Base-by-base conservation (phyloP, 2,888 invertebrate genomes). In the Drosophila colorata region DNA sequence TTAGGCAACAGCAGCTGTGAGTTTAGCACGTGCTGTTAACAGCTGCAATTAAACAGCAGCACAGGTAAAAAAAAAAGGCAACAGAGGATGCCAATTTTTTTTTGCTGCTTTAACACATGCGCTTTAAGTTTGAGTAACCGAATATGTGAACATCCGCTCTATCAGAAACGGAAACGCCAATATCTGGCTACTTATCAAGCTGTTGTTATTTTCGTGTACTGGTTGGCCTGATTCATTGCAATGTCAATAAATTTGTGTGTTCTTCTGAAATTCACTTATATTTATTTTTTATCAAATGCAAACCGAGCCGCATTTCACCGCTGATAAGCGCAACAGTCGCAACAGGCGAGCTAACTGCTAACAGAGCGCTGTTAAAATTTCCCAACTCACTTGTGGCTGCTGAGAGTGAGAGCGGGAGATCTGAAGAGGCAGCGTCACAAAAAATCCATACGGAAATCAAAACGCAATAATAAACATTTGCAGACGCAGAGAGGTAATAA, bases 381-480 rank as follows among this genome's bases (percentile, higher is more conserved):
- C 75, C 75, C 75, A 46, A 2, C 53, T 53, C 44, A 70, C 52
- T 73, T 66, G 66, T 72, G 37, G 57, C 46, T 51, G 47, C 18
- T 43, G 25, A 44, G 56, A 58, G 80, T 61, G 70, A 65, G 61
- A 68, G 47, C n/a, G 13, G 23, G 31, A 44, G 78, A 51, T 46
- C 16, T 46, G 59, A 47, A 65, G 78, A 44, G 61, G 38, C 49
- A 60, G 64, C 49, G 65, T 40, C 59, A 67, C 38, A 60, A 72
- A 79, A 75, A 58, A 69, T 69, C 64, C 74, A 80, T 81, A 75
- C 85, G 85, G 85, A 85, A 85, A 87, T 85, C 73, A 79, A 85
- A 87, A 74, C 79, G 83, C 80, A 86, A 86, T 86, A 78, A 80
- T 77, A 86, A 86, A 73, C 78, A 78, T 72, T 78, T 70, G 35